phyloP scores from a whole-genome alignment of 2,113 vertebrate genomes.

The Heterotilapia buettikoferi region DNA sequence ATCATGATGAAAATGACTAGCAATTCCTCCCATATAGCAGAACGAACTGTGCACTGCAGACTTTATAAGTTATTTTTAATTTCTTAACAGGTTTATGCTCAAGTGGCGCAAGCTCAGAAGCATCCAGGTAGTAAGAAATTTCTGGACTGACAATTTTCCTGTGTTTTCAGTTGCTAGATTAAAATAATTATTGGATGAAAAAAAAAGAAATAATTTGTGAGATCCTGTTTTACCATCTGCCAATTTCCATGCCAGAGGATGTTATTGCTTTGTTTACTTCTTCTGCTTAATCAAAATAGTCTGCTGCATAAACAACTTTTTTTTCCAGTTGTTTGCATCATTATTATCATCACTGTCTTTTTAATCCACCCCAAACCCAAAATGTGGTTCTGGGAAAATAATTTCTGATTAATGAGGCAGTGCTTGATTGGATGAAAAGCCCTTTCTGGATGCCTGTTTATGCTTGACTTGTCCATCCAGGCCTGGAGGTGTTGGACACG shows the following conservation, averaged over 20 bases:
- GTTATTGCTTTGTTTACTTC: neutral
- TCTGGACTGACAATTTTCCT: neutral
- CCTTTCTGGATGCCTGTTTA: constrained; percentile 21
- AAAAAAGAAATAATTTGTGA: neutral
- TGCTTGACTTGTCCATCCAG: constrained; percentile 65
- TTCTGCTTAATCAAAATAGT: neutral
- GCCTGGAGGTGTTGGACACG: constrained; percentile 82
- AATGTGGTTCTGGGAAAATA: neutral
- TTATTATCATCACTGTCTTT: neutral
- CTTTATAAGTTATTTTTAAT: neutral
- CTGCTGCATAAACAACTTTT: neutral
- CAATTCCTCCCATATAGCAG: neutral
- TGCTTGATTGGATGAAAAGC: neutral
- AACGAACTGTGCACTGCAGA: neutral
- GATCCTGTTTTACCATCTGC: neutral
- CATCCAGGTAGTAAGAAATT: constrained; percentile 81
- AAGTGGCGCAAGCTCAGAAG: constrained; percentile 59
- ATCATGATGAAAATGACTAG: neutral
- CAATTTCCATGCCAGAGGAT: neutral
- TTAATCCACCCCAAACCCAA: neutral
- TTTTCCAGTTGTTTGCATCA: neutral
- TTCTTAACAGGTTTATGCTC: constrained; percentile 76
- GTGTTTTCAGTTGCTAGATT: neutral
- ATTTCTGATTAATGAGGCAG: neutral
- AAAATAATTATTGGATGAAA: neutral